Conservation (phyloP, 2,113 vertebrate genomes). For the Hemiprocne comata region DNA sequence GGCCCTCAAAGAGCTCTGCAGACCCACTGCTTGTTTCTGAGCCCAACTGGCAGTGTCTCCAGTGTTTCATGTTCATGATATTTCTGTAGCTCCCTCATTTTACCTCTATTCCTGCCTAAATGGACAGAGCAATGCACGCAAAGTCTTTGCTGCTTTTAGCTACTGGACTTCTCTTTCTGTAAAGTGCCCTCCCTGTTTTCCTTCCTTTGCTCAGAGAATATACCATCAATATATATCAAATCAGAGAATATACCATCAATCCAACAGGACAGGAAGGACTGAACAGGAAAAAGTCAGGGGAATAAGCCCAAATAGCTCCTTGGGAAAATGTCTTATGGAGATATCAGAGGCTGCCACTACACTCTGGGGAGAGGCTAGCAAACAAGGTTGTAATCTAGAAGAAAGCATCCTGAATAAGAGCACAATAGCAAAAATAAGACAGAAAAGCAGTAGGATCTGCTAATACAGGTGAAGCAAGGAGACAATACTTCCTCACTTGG, state of each 20-base stretch:
- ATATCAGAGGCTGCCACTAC: not conserved
- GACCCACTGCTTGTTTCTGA: not conserved
- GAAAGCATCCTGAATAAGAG: not conserved
- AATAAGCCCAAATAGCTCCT: not conserved
- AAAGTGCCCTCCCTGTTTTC: not conserved
- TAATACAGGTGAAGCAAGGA: not conserved
- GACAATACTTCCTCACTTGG: not conserved
- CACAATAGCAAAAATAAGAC: not conserved
- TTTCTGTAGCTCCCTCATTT: not conserved
- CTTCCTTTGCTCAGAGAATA: not conserved
- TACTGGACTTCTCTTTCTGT: not conserved
- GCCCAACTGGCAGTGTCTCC: not conserved
- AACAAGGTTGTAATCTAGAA: not conserved
- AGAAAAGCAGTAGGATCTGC: not conserved
- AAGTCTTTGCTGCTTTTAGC: not conserved
- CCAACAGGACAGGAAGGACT: not conserved
- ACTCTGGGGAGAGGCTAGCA: not conserved
- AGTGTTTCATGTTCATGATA: rapidly evolving
- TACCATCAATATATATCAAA: not conserved
- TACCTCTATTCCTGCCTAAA: not conserved
- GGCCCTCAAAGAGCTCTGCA: not conserved
- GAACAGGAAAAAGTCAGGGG: not conserved
- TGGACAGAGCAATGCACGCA: not conserved
- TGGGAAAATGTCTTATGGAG: not conserved
- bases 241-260: not conserved